Base-by-base conservation (phyloP, 2,113 vertebrate species). In the Tetrao urogallus region DNA sequence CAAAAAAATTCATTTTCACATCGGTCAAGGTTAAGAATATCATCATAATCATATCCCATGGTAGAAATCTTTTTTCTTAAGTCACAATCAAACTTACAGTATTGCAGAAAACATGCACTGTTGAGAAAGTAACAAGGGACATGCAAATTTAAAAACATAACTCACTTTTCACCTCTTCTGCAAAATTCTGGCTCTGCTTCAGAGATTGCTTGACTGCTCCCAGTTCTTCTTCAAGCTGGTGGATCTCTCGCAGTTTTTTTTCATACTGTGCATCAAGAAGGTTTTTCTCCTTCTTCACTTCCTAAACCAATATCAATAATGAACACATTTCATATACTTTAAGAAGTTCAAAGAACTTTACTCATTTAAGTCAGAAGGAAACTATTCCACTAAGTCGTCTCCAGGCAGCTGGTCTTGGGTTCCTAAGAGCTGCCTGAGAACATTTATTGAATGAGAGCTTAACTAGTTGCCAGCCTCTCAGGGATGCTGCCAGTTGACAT, bases 161-260 rank as follows among this genome's bases (percentile, higher is more conserved):
- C 96, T 97, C 95, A 99, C 99, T 97, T 98, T 96, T 98, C 82
- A 99, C 92, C 78, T 99, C 98, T 90, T 99, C 98, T 10, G 97
- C 94, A 78, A 97, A 96, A 57, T 85, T 97, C 88, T 98, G 98
- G 73, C 95, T 98, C 89, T 98, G 97, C 67, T 97, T 98, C 86
- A 99, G 89, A 91, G 90, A 97, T 65, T 98, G 97, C 65, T 98
- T 98, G 36, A 84, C 76, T 6, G 30, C 96, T 92, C 93, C 97
- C 50, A 98, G 97, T 75, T 99, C 98, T 21, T 98, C 98, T 93
- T 99, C 98, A 82, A 99, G 94, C 61, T 97, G 97, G 95, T 82
- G 94, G 66, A 98, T 89, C 64, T 97, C 97, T 91, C 93, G 97
- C 38, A 40, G 84, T 82, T 97, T 98, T 89, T 99, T 98, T 88